These are phyloP conservation scores for Sciaenops ocellatus DNA, from an alignment of 2,797 vertebrate species.

Conservation along the genomic window DNA sequence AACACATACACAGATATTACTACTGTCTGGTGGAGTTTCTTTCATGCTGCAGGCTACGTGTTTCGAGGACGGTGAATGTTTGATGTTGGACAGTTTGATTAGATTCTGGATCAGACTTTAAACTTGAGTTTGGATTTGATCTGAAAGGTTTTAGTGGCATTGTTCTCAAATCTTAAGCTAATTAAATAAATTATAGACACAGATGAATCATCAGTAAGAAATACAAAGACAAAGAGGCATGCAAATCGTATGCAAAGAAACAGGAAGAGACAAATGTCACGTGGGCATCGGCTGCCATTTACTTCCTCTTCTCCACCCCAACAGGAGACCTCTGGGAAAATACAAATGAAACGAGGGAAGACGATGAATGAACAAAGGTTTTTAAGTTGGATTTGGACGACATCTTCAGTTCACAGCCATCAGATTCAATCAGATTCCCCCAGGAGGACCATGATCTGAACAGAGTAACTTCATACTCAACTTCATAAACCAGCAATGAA, in stretches of 20 bases:
- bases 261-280: slow-evolving; percentile 34
- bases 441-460: too few species aligned
- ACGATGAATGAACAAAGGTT: neutral
- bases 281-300: slow-evolving; percentile 31
- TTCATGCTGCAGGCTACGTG: neutral
- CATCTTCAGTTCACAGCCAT: too few species aligned
- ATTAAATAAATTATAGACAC: neutral
- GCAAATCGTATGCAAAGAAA: slow-evolving; percentile 56
- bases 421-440: too few species aligned
- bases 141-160: neutral
- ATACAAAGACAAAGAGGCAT: slow-evolving; percentile 38
- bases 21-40: neutral
- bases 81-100: neutral
- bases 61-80: neutral
- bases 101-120: neutral
- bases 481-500: too few species aligned
- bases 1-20: neutral
- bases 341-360: too few species aligned
- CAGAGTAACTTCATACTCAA: too few species aligned
- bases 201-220: neutral
- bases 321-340: neutral
- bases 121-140: neutral
- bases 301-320: slow-evolving; percentile 37
- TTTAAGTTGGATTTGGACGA: neutral
- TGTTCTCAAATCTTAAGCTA: neutral